These are phyloP conservation scores for Eira barbara DNA, from an alignment of 2,113 vertebrate species.

Conservation along the genomic window DNA sequence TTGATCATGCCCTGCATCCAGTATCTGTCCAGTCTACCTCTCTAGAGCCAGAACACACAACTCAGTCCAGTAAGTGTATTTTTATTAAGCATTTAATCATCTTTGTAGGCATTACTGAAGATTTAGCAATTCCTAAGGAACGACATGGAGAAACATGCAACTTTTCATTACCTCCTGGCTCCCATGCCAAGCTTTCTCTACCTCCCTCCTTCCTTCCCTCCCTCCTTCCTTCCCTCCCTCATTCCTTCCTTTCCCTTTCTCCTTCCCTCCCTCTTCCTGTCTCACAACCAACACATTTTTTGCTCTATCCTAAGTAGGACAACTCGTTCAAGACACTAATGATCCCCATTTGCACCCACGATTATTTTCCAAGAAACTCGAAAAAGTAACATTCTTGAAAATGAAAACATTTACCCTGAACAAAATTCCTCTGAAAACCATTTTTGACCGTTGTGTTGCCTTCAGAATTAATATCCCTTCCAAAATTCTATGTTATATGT, in stretches of 20 bases:
- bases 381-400: neutral
- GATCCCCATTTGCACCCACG: neutral
- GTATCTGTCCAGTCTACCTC: neutral
- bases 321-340: neutral
- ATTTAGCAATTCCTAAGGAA: neutral
- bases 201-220: too few relatives aligned
- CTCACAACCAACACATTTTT: neutral
- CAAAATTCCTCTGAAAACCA: conserved; percentile 16
- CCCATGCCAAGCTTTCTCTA: neutral
- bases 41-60: neutral
- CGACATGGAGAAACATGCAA: neutral
- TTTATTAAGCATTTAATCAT: neutral
- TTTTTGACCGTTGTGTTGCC: neutral
- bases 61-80: neutral
- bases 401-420: neutral
- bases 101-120: neutral
- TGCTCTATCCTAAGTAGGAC: neutral
- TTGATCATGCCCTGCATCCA: neutral
- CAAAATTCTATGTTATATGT: neutral
- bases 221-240: neutral
- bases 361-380: neutral
- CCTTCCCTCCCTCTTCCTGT: neutral
- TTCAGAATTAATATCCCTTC: neutral
- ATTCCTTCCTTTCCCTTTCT: neutral
- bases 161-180: neutral